phyloP scores from a whole-genome alignment of 1,140 invertebrate genomes.

The Anastrepha obliqua region DNA sequence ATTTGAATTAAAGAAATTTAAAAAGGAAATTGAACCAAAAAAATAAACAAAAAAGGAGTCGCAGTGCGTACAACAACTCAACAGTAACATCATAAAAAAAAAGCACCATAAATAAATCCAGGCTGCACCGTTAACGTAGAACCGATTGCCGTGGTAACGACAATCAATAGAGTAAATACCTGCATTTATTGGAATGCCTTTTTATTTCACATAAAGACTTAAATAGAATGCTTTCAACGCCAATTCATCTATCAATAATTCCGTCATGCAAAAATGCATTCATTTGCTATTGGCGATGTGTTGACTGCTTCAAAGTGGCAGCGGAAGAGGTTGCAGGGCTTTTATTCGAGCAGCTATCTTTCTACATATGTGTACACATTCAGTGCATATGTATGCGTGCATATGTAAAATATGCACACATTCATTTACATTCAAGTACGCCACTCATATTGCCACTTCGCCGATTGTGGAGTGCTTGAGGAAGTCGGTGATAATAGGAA shows the following conservation, averaged over 20 bases:
- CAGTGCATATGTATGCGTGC: not conserved
- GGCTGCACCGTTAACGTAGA: too few species aligned
- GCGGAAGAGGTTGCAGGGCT: not conserved
- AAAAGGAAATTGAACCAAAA: too few species aligned
- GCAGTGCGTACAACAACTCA: too few species aligned
- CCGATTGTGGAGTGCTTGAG: not conserved
- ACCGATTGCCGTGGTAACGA: not conserved
- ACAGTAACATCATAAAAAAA: too few species aligned
- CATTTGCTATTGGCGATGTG: conserved; percentile 13
- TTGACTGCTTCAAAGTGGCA: not conserved
- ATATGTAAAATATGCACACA: not conserved
- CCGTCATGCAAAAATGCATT: not conserved
- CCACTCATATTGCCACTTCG: conserved; percentile 31
- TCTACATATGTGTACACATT: not conserved
- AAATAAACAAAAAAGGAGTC: too few species aligned
- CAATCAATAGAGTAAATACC: not conserved
- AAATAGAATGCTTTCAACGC: not conserved
- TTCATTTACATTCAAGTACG: conserved; percentile 30
- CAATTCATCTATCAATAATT: not conserved
- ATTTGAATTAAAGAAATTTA: too few species aligned
- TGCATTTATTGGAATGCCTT: not conserved
- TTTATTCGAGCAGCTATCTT: not conserved
- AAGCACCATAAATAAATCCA: too few species aligned
- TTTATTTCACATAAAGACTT: not conserved
- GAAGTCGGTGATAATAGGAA: conserved; percentile 11